Percentiles rank a stretch among this genome's conserved stretches.
Conservation (phyloP, 2,113 vertebrate species). For the Centrocercus urophasianus region DNA sequence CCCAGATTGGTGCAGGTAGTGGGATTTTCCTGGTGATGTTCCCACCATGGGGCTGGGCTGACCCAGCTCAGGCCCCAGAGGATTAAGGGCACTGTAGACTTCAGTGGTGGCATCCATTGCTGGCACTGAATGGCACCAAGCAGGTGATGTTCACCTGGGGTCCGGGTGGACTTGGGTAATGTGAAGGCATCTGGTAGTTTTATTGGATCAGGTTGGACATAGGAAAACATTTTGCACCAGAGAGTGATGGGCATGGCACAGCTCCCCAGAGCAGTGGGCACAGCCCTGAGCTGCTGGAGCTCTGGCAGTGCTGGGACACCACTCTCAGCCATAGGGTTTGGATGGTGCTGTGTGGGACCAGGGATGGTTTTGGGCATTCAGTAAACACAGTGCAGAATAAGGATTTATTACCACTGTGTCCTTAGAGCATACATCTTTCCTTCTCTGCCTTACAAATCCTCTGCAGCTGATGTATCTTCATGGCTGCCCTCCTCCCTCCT, state of each 20-base stretch:
- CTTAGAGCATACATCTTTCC: neutral
- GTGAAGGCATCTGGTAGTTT: neutral
- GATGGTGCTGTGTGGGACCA: no score
- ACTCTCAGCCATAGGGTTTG: no score
- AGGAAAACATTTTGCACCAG: no score
- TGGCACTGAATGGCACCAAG: neutral
- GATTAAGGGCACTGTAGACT: neutral
- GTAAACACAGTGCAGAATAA: neutral
- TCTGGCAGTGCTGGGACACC: no score
- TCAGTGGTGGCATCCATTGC: neutral
- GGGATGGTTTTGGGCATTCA: neutral
- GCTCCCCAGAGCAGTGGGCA: neutral
- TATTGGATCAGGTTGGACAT: neutral
- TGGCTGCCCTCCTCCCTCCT: neutral
- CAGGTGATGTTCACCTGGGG: fast-evolving
- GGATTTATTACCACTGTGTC: neutral
- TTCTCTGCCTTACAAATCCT: neutral
- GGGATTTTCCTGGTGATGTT: neutral
- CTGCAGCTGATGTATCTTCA: neutral
- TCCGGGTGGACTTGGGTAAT: neutral
- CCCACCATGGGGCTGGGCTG: neutral
- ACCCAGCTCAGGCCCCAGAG: neutral
- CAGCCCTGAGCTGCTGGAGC: no score
- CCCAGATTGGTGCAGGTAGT: neutral
- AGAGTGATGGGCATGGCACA: neutral